phyloP scores from a whole-genome alignment of 2,888 invertebrate species.

The Coleophora flavipennella region DNA sequence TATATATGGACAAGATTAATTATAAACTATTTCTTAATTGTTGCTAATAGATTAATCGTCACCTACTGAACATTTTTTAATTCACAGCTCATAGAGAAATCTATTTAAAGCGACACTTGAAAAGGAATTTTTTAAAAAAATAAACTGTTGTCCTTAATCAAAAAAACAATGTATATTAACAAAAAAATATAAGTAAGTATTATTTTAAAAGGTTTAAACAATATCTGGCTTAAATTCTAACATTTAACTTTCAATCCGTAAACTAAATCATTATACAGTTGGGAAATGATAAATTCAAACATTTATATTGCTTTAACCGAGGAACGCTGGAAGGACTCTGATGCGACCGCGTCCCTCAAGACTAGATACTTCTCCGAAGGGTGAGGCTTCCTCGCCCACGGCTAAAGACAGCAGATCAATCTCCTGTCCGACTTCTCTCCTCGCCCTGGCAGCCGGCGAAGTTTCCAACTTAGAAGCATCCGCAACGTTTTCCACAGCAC shows the following conservation, averaged over 20 bases:
- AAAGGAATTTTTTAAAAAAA: neutral
- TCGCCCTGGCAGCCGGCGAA: conserved; percentile 27
- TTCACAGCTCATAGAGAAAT: no score
- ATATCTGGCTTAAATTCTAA: neutral
- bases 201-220: conserved; percentile 6
- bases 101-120: neutral
- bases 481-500: conserved; percentile 55
- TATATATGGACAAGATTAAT: no score
- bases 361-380: conserved; percentile 45
- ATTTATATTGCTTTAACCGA: conserved; percentile 33
- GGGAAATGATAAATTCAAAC: no score
- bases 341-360: conserved; percentile 51
- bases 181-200: neutral
- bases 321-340: conserved; percentile 54
- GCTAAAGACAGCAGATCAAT: conserved; percentile 51
- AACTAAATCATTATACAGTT: neutral
- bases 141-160: no score
- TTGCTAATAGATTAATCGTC: no score
- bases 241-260: neutral
- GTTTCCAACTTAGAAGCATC: conserved; percentile 35
- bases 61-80: no score
- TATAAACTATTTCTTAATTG: no score
- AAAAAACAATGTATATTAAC: no score
- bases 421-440: conserved; percentile 49
- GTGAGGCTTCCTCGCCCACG: conserved; percentile 43